A percentile compares a stretch with the other conserved stretches of the same genome.
These are phyloP conservation scores for Callimorpha dominula DNA, from an alignment of 2,888 invertebrate genomes.

Conservation along the genomic window DNA sequence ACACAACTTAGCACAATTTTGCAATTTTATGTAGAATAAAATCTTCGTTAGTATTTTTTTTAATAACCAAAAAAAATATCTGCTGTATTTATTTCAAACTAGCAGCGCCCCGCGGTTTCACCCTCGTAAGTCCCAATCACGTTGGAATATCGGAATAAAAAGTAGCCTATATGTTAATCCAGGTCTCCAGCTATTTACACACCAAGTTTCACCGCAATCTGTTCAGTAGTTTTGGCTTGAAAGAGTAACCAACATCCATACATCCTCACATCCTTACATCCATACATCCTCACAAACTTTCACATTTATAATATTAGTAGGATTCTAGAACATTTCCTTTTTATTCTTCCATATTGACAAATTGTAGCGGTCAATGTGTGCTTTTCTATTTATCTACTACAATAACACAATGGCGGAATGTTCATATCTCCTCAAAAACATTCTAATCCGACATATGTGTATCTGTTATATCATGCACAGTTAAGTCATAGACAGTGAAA, in stretches of 20 bases:
- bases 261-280: no score
- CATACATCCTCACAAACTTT: no score
- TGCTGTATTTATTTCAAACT: neutral
- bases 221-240: no score
- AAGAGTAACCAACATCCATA: no score
- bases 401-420: neutral
- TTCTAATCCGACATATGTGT: constrained; percentile 19
- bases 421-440: neutral
- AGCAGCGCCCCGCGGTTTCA: no score
- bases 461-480: constrained; percentile 43
- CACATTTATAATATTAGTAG: no score
- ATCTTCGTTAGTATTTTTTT: neutral
- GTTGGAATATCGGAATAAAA: no score
- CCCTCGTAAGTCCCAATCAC: no score
- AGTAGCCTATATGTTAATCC: no score
- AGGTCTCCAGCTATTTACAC: no score
- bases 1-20: neutral
- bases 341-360: neutral
- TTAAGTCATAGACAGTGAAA: constrained; percentile 68
- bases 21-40: neutral
- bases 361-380: neutral
- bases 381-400: no score
- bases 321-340: neutral
- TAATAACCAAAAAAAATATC: neutral
- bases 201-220: no score